Conservation (phyloP, 1,140 invertebrate species). For the Hermetia illucens region DNA sequence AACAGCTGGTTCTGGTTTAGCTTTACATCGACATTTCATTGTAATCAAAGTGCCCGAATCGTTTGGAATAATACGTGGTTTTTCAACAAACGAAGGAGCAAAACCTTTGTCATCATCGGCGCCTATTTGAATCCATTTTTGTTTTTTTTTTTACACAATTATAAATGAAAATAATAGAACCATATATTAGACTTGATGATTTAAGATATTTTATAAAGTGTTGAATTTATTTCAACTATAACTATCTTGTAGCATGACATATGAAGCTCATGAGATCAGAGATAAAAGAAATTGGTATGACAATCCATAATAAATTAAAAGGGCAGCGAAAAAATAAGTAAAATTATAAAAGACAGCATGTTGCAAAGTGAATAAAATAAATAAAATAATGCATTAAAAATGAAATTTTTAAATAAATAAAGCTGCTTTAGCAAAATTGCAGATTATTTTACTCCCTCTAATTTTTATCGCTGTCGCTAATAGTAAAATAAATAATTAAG, state of each 20-base stretch:
- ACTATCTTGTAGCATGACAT: too few species aligned
- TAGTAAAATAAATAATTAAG: too few species aligned
- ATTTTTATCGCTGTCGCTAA: too few species aligned
- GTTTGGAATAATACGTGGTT: slow-evolving; percentile 94
- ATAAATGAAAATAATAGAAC: slow-evolving; percentile 1
- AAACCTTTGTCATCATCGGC: slow-evolving; percentile 78
- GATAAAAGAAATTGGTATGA: too few species aligned
- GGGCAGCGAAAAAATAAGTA: too few species aligned
- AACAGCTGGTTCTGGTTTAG: slow-evolving; percentile 77
- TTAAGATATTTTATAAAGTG: neutral
- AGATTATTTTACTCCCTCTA: too few species aligned
- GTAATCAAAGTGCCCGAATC: slow-evolving; percentile 88
- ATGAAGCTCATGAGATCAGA: too few species aligned
- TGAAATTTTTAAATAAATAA: neutral
- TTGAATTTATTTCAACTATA: neutral
- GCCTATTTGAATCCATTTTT: slow-evolving; percentile 38
- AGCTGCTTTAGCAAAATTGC: too few species aligned
- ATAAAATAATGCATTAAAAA: neutral
- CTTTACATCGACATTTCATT: slow-evolving; percentile 90
- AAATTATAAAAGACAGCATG: neutral
- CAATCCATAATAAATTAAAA: too few species aligned
- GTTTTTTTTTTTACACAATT: slow-evolving; percentile 1
- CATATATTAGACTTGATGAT: too few species aligned
- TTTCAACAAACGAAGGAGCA: slow-evolving; percentile 90
- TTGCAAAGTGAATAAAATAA: neutral